Base-by-base conservation (phyloP, 2,888 invertebrate species). In the Drosophila anceps region DNA sequence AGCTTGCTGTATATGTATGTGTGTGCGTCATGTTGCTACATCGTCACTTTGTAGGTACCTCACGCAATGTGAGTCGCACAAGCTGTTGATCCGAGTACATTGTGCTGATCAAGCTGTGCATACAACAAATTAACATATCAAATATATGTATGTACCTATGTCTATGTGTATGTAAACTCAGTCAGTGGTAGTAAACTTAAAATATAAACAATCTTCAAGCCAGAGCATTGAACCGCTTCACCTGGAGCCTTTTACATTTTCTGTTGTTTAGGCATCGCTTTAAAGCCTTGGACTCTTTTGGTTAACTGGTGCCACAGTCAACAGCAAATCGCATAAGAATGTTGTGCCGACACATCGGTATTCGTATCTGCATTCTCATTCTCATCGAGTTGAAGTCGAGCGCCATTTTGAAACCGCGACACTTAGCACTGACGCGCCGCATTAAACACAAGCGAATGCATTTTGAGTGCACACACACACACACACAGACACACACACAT, bases 361-460 rank as follows among this genome's bases (percentile, higher is more conserved):
- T 12, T 15, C 24, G 44, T 18, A 20, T 27, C n/a, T 37, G 33
- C 39, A 53, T 72, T n/a, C 51, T 35, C 29, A 12, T 20, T 8
- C 44, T 24, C 24, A 5, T 18, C 12, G 50, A 29, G 55, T 39
- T 27, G 39, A 59, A 82, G 44, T 65, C 48, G 64, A 78, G 73
- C 87, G 89, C 82, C 87, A 78, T 89, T 74, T 77, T 86, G 70
- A 70, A 81, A 81, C 90, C 90, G 65, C 82, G 73, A 81, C 90
- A 84, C 88, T 84, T 84, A 87, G 73, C 88, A 68, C 82, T 81
- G 88, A 87, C 88, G 88, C 88, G 88, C 70, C 84, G 64, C 88
- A 84, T 84, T 84, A 84, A 81, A 60, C 76, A 64, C 79, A 75
- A 69, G 71, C 84, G 75, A 89, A 81, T 78, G 84, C 72, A 64